Conservation (phyloP, 2,797 vertebrate genomes). For the Melanotaenia nigrans region DNA sequence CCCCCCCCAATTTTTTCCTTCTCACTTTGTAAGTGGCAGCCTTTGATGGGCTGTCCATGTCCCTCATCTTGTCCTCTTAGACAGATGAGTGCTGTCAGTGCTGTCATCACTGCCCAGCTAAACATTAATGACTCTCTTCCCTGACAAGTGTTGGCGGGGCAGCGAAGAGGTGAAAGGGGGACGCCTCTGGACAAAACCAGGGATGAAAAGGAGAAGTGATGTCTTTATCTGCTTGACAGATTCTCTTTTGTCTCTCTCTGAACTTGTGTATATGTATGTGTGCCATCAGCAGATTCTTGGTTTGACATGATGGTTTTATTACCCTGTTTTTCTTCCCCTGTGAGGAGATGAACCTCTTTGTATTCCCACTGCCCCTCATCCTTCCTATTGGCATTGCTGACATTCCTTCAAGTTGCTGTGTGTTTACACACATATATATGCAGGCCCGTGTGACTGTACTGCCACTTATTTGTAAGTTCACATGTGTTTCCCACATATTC, state of each 20-base stretch:
- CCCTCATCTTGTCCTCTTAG: constrained; percentile 75
- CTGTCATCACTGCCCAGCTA: constrained; percentile 76
- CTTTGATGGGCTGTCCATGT: constrained; percentile 74
- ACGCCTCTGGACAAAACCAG: constrained; percentile 76
- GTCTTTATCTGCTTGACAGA: constrained; percentile 77
- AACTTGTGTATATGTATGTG: constrained; percentile 81
- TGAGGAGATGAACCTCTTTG: constrained; percentile 72
- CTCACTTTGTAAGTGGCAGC: constrained; percentile 62
- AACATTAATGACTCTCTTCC: constrained; percentile 83
- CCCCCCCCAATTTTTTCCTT: constrained; percentile 22
- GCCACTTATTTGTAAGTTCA: constrained; percentile 22
- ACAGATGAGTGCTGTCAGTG: constrained; percentile 80
- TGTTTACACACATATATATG: not conserved
- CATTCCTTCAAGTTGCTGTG: constrained; percentile 72
- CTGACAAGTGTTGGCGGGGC: constrained; percentile 73
- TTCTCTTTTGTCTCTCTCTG: constrained; percentile 73
- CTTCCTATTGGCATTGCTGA: constrained; percentile 75
- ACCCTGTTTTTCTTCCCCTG: constrained; percentile 74
- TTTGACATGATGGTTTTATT: constrained; percentile 80
- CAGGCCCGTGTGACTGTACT: constrained; percentile 17
- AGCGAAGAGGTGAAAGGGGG: constrained; percentile 74
- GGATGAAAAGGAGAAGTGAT: constrained; percentile 77
- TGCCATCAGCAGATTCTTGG: constrained; percentile 87
- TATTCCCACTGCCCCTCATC: constrained; percentile 73
- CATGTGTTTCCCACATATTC: constrained; percentile 41